Percentiles rank a stretch among this genome's conserved stretches.
Evolutionary conservation across 2,113 vertebrate species (phyloP).

Genomic region (Oreocharis arfaki): DNA sequence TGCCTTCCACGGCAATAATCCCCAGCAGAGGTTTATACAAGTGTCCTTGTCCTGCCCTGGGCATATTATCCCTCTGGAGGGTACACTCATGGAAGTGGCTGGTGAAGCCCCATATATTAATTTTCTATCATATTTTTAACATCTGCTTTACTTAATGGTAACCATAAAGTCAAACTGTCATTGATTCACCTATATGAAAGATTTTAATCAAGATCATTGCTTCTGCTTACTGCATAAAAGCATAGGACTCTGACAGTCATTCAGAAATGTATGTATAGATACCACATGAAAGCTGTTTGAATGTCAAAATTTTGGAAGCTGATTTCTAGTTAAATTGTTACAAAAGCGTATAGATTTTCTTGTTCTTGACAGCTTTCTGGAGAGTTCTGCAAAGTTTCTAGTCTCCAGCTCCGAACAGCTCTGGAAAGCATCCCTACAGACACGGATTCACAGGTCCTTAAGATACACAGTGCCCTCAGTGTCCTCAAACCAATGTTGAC

Average conservation of each 20-base stretch:
- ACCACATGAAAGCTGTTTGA: background rate
- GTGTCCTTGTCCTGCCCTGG: background rate
- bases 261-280: background rate
- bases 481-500: background rate
- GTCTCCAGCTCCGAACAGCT: background rate
- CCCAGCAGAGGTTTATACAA: background rate
- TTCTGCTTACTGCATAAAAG: background rate
- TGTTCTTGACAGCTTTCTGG: background rate
- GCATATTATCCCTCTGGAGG: background rate
- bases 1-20: background rate
- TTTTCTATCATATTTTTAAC: background rate
- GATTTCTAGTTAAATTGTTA: background rate
- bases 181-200: background rate
- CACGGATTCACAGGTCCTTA: background rate
- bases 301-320: background rate
- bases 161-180: background rate
- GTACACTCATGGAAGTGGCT: background rate
- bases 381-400: background rate
- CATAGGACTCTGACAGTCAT: background rate
- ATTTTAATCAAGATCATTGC: background rate
- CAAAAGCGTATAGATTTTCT: background rate
- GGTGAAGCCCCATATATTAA: background rate
- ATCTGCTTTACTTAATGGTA: slow-evolving; percentile 55
- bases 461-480: background rate
- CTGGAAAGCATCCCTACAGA: background rate